Percentiles rank a stretch among this genome's conserved stretches.
Evolutionary conservation across 1,140 invertebrate species (phyloP).

Genomic region (Galendromus occidentalis): DNA sequence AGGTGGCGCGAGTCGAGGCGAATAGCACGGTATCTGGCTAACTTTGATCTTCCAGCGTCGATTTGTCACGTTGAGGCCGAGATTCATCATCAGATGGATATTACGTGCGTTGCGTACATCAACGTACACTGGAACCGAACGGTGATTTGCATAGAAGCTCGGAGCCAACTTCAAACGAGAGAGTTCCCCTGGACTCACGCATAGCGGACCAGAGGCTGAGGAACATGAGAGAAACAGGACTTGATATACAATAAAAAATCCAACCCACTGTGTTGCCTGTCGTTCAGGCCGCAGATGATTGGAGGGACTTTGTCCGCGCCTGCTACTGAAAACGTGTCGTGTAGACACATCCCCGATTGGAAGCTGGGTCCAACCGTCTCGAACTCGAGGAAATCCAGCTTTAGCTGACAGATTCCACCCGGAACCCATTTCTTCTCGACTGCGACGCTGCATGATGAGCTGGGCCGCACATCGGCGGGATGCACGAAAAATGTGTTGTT

Average conservation of each 20-base stretch:
- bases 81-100: slow-evolving; percentile 1
- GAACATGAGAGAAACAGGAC: too few species aligned
- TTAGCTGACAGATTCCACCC: background rate
- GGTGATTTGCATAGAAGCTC: background rate
- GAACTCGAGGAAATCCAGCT: background rate
- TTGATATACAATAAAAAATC: too few species aligned
- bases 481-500: slow-evolving; percentile 4
- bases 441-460: background rate
- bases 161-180: background rate
- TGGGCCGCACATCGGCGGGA: background rate
- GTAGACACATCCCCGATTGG: background rate
- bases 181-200: too few species aligned
- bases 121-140: background rate
- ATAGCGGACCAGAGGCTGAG: too few species aligned
- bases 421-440: background rate
- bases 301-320: background rate
- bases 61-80: background rate
- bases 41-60: background rate
- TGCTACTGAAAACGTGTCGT: background rate
- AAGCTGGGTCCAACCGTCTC: background rate
- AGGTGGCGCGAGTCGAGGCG: background rate
- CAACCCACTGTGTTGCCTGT: background rate
- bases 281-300: background rate
- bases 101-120: background rate
- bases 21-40: background rate